Evolutionary conservation across 2,888 invertebrate species (phyloP), one percentile per base, ranked within the genome.

Genomic region (Ectemnius continuus): DNA sequence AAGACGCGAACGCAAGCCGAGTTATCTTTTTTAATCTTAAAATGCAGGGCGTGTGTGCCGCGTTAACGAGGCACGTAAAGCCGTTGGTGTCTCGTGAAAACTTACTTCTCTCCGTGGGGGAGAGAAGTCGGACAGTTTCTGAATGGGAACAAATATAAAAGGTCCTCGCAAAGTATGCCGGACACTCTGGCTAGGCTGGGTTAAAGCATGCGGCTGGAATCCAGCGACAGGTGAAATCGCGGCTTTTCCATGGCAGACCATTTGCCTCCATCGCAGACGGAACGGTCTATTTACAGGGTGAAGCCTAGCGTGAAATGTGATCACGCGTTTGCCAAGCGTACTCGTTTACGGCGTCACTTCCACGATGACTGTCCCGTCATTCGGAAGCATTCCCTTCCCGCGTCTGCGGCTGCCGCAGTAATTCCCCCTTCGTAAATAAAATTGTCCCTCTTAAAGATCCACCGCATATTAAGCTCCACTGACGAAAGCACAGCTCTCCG

Each of bases 281-380:
- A 63, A 48, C 59, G 28, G 46, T 13, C 56, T 48, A 47, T 6
- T 48, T 61, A 58, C 26, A 65, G 58, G 57, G 64, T 14, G 13
- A 65, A 68, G 63, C 58, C 71, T 68, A 61, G 48, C 68, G 71
- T 75, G 71, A 75, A 75, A 72, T 67, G 67, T 45, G 75, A 68
- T 71, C 58, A 52, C 48, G 64, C 64, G 64, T 56, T 67, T 66
- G 59, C 48, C 64, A 62, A 76, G 66, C 66, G 73, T 63, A 63
- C 66, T 73, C 73, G 73, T 69, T 73, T 67, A 64, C 59, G 61
- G 48, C 36, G 59, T n/a, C 56, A 57, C 61, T 56, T 36, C 70
- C 65, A 60, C 61, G 70, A 61, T 59, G 67, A 74, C 64, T 60
- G 61, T 46, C 61, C 48, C 58, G 56, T 28, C 67, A 61, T 60